Conservation (phyloP, 2,888 invertebrate genomes). For the Drosophila bunnanda region DNA sequence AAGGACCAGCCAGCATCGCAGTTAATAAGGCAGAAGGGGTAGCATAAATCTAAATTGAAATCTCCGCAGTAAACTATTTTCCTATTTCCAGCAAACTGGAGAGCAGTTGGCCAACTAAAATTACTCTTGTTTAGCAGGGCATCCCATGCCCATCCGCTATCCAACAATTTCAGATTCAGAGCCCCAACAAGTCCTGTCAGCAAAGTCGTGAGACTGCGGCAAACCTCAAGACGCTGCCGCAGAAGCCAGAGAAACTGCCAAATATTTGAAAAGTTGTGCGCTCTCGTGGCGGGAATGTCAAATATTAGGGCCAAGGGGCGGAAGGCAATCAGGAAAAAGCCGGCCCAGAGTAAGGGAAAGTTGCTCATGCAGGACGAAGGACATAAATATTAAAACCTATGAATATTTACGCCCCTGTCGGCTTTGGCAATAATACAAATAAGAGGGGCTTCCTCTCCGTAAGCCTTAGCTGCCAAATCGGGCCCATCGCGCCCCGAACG, state of each 20-base stretch:
- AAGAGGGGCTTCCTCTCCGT: constrained; percentile 32
- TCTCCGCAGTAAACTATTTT: constrained; percentile 42
- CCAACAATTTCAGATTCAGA: constrained; percentile 1
- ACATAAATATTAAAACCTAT: constrained; percentile 52
- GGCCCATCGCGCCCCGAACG: constrained; percentile 37
- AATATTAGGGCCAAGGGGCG: constrained; percentile 45
- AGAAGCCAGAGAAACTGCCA: constrained; percentile 61
- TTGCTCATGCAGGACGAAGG: constrained; percentile 52
- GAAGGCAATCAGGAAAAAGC: constrained; percentile 8
- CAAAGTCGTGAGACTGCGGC: constrained; percentile 51
- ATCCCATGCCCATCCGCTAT: neutral
- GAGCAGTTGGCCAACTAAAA: constrained; percentile 34
- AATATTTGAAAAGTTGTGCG: constrained; percentile 76
- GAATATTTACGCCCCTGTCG: constrained; percentile 62
- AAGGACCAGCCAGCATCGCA: constrained; percentile 19
- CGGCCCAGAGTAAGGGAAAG: constrained; percentile 6
- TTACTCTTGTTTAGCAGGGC: constrained; percentile 37
- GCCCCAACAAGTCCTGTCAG: constrained; percentile 22
- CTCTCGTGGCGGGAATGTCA: constrained; percentile 53
- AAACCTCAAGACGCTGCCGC: constrained; percentile 66
- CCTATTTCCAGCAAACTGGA: constrained; percentile 18
- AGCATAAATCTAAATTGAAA: constrained; percentile 30
- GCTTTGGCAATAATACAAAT: constrained; percentile 49
- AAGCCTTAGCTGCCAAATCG: constrained; percentile 45
- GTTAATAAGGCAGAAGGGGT: constrained; percentile 28